These are phyloP conservation scores for Ridgeia piscesae DNA, from an alignment of 1,140 invertebrate species.

Conservation along the genomic window DNA sequence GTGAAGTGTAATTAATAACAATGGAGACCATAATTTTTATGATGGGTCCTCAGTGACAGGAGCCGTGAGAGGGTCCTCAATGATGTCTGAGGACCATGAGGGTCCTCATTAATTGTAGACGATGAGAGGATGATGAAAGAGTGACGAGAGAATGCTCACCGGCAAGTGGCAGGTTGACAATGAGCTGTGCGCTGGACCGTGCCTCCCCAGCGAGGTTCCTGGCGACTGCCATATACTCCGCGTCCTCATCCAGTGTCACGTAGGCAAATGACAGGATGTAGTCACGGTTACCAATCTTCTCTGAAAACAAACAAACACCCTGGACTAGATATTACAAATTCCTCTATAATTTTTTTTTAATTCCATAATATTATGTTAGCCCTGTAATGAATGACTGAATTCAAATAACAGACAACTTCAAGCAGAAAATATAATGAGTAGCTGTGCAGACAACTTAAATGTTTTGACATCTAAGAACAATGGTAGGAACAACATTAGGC, in stretches of 20 bases:
- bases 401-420: too few species aligned
- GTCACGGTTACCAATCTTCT: constrained; percentile 53
- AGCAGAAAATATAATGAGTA: too few species aligned
- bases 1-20: neutral
- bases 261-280: constrained; percentile 49
- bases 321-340: neutral
- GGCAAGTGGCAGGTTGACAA: constrained; percentile 37
- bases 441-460: neutral
- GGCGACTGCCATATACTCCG: constrained; percentile 51
- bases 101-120: neutral
- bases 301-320: constrained; percentile 32
- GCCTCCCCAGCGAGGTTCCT: constrained; percentile 50
- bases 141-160: neutral
- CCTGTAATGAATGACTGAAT: too few species aligned
- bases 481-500: neutral
- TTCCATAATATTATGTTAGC: too few species aligned
- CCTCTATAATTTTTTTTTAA: neutral
- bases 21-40: neutral
- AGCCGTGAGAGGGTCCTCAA: neutral
- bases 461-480: neutral
- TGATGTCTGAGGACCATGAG: neutral
- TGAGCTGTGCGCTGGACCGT: constrained; percentile 46
- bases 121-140: neutral
- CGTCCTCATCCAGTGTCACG: constrained; percentile 52
- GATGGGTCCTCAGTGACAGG: neutral